Evolutionary conservation across 2,888 invertebrate species (phyloP), one percentile per base, ranked within the genome.

Genomic region (Pantelozetes paolii): DNA sequence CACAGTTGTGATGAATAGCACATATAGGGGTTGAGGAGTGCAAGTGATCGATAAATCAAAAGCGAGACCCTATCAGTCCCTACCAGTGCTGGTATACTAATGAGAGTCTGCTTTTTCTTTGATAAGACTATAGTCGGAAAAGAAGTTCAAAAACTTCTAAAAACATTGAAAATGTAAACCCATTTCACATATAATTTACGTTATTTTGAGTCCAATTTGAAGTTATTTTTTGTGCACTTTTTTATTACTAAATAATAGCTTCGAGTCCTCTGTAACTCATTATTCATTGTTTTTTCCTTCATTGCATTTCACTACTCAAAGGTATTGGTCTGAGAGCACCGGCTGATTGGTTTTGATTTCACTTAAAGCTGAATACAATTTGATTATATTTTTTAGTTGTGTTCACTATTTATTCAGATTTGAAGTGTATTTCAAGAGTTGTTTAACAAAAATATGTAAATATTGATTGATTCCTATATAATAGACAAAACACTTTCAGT

Each of bases 91-190:
- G 2, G 2, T 3, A 13, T 30, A 30, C 59, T 59, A 59, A 59
- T 59, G 59, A 59, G 30, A 59, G 59, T 59, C 32, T 59, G 59
- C 9, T 59, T 50, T 50, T 59, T 59, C 28, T 59, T 59, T 59
- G 59, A 59, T 59, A 32, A 59, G 59, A 59, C 28, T 20, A 18
- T 28, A 54, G 23, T 54, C 28, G 3, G n/a, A 59, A 50, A 26
- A 30, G 30, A 9, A 59, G 3, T 50, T n/a, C 13, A 45, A 45
- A 45, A n/a, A 2, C 26, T 23, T 30, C 15, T 1, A 30, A 32
- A 59, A 59, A 59, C 28, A 3, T 50, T 20, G 2, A 50, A 20
- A 15, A 2, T 18, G 18, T 15, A 11, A 50, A 23, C 5, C 45
- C 45, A 50, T 23, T 20, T 23, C 2, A 23, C 3, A 28, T 30